A percentile compares a stretch with the other conserved stretches of the same genome.
phyloP scores from a whole-genome alignment of 2,797 vertebrate genomes.

The Acanthornis magna region DNA sequence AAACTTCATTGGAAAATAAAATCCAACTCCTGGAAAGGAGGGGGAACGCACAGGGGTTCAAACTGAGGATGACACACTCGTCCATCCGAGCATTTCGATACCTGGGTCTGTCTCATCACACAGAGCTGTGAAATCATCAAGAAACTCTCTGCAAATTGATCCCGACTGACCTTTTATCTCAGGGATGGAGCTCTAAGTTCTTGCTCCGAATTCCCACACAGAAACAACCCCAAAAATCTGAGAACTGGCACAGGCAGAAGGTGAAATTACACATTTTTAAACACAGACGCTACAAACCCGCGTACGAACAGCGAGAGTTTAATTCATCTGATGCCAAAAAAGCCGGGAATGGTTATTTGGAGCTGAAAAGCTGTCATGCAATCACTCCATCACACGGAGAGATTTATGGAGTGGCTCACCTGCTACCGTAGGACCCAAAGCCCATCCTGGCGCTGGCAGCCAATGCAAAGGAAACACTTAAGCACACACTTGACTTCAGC shows the following conservation, averaged over 20 bases:
- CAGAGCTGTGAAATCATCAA: background rate
- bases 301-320: rapidly evolving
- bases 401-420: slow-evolving; percentile 41
- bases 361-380: slow-evolving; percentile 16
- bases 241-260: background rate
- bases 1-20: background rate
- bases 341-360: background rate
- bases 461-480: slow-evolving; percentile 20
- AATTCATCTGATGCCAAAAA: slow-evolving; percentile 17
- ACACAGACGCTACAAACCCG: background rate
- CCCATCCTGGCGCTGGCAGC: background rate
- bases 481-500: slow-evolving; percentile 50
- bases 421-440: background rate
- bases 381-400: background rate
- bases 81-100: background rate
- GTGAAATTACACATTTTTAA: background rate
- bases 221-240: background rate
- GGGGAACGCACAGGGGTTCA: background rate
- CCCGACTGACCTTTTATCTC: background rate
- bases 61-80: rapidly evolving
- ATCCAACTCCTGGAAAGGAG: background rate
- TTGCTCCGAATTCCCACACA: slow-evolving; percentile 7
- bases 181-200: background rate
- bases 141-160: background rate
- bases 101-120: background rate